Evolutionary conservation across 2,797 vertebrate genomes (phyloP), one percentile per base, ranked within the genome.

Genomic region (Nannoperca obscura): DNA sequence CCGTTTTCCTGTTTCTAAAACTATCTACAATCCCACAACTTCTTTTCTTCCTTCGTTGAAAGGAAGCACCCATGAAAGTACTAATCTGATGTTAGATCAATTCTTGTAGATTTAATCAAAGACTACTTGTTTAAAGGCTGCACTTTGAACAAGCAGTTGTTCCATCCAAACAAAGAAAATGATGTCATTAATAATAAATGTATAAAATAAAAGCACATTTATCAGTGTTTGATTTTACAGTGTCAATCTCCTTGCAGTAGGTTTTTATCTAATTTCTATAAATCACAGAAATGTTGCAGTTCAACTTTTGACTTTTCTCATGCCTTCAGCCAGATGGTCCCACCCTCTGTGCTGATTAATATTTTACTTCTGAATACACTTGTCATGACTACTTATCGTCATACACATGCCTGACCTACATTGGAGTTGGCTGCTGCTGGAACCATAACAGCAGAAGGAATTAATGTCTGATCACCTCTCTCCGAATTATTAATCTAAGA

Each of bases 351-450:
- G 10, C 80, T 89, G 74, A 94, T 94, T 92, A 93, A 93, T 94
- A 94, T 91, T 95, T 93, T 64, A 93, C 76, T 76, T 92, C 73
- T 89, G 81, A 89, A 88, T 85, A 70, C 86, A 85, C 92, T 90
- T 92, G 91, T 94, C 92, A 91, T 15, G 58, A 74, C 75, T 22
- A 52, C 74, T 93, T 74, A 89, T 62, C 88, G 42, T 94, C 92
- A 90, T 49, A 70, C 76, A 82, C 76, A 90, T 27, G 82, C 59
- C 70, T 94, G 92, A 93, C 93, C 92, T 93, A 94, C 80, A 92
- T 93, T 81, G 34, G 36, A 71, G 72, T 27, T 15, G 58, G 79
- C 64, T 78, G 62, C 85, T 64, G 58, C 55, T 55, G 71, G 49
- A 82, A 76, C 70, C n/a, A n/a, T 19, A 60, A 71, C 32, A 72